These are phyloP conservation scores for Sardina pilchardus DNA, from an alignment of 2,113 vertebrate species.

Conservation along the genomic window DNA sequence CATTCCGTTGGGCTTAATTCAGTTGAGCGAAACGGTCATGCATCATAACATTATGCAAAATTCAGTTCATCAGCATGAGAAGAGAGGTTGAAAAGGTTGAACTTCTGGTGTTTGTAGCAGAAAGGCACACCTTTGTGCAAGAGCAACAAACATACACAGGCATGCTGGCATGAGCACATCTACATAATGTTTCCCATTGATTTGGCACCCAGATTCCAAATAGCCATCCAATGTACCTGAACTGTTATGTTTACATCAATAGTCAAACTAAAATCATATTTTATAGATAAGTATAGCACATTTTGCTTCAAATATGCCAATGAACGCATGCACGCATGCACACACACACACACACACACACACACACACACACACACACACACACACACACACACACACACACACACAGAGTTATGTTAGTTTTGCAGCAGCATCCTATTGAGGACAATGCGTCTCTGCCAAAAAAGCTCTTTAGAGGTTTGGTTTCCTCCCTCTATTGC, in stretches of 20 bases:
- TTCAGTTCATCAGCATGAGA: too few species aligned
- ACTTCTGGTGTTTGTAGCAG: background rate
- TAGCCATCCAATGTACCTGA: background rate
- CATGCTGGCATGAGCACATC: background rate
- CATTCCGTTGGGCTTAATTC: too few species aligned
- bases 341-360: background rate
- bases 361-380: background rate
- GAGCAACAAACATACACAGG: background rate
- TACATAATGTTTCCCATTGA: background rate
- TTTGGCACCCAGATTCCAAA: background rate
- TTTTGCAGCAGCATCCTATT: background rate
- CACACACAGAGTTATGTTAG: background rate
- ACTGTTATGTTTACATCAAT: background rate
- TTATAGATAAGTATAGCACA: background rate
- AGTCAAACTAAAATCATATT: background rate
- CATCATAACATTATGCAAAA: too few species aligned
- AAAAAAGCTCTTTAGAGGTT: background rate
- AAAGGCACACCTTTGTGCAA: background rate
- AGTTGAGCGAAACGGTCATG: too few species aligned
- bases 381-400: background rate
- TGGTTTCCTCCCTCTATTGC: background rate
- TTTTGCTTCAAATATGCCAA: background rate
- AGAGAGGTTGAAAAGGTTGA: background rate
- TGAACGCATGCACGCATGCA: background rate
- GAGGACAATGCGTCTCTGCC: background rate